Evolutionary conservation across 2,113 vertebrate species (phyloP).

Genomic region (Orthonyx spaldingii): DNA sequence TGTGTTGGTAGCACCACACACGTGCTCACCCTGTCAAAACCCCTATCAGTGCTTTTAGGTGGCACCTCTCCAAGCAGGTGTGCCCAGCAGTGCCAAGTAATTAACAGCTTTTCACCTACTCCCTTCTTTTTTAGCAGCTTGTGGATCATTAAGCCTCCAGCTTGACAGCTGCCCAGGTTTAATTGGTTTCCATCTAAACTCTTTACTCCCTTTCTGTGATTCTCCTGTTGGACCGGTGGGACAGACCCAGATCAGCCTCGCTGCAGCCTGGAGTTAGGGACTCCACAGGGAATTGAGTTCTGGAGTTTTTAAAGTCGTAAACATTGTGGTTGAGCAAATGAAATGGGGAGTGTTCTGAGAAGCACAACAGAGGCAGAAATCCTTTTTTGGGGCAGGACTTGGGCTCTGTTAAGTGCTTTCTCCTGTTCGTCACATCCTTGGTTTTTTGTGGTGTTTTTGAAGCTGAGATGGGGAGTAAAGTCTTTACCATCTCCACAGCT

Average conservation of each 20-base stretch:
- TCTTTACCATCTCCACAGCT: neutral
- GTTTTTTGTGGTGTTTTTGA: neutral
- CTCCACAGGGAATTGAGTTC: neutral
- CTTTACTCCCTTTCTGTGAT: neutral
- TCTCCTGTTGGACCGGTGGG: neutral
- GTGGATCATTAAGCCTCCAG: neutral
- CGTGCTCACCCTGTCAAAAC: neutral
- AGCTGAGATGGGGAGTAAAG: neutral
- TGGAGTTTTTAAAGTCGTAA: neutral
- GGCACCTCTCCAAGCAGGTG: neutral
- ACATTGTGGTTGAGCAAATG: neutral
- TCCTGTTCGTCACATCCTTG: accelerated
- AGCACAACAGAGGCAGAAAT: neutral
- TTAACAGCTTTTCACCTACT: neutral
- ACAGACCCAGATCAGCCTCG: neutral
- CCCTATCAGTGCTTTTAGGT: neutral
- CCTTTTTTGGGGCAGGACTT: neutral
- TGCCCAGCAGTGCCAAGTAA: neutral
- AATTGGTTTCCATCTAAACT: neutral
- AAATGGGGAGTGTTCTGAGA: neutral
- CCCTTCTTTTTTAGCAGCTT: neutral
- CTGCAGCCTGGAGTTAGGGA: neutral
- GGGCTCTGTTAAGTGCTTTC: neutral
- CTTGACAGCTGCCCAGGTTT: neutral
- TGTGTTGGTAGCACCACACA: neutral